phyloP scores from a whole-genome alignment of 2,888 invertebrate genomes.

The Thymelicus acteon region DNA sequence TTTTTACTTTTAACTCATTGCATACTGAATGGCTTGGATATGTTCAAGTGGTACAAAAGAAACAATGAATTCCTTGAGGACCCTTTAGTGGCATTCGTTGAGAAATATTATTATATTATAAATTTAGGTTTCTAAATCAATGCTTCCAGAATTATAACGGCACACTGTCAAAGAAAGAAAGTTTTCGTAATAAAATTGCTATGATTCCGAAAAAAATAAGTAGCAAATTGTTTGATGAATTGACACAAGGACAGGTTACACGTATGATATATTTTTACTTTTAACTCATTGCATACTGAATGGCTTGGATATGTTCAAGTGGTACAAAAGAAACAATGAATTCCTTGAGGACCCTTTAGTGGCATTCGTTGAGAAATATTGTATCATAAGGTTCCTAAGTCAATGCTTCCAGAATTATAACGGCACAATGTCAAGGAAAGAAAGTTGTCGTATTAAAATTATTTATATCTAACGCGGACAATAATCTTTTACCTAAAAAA shows the following conservation, averaged over 20 bases:
- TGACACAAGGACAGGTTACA: too few relatives aligned
- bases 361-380: neutral
- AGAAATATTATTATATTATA: neutral
- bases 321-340: neutral
- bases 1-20: neutral
- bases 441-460: too few relatives aligned
- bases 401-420: neutral
- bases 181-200: too few relatives aligned
- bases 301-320: slow-evolving; percentile 7
- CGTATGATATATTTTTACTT: neutral
- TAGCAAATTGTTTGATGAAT: too few relatives aligned
- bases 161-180: neutral
- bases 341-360: neutral
- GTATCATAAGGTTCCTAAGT: neutral
- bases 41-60: slow-evolving; percentile 4
- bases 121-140: neutral
- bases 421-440: neutral
- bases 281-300: neutral
- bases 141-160: neutral
- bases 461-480: too few relatives aligned
- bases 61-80: neutral
- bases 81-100: neutral
- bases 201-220: too few relatives aligned
- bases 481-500: too few relatives aligned
- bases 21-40: slow-evolving; percentile 1